Evolutionary conservation across 2,113 vertebrate species (phyloP).

Genomic region (Phaethon lepturus): DNA sequence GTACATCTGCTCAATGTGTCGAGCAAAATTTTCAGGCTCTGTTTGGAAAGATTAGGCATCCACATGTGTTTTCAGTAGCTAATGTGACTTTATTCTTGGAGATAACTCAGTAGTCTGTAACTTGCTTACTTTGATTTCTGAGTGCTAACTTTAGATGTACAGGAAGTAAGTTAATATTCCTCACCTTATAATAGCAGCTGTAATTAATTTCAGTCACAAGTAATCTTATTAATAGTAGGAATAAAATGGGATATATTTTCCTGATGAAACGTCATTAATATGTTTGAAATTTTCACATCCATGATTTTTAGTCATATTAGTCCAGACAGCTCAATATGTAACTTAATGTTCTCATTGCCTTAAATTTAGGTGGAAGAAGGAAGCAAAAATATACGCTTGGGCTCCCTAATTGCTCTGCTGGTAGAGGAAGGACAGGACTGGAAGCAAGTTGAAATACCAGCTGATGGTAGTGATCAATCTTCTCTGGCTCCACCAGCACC

Average conservation of each 20-base stretch:
- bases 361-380: conserved; percentile 88
- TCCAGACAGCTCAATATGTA: not conserved
- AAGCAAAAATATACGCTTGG: conserved; percentile 86
- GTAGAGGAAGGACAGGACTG: conserved; percentile 96
- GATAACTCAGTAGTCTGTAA: not conserved
- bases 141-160: not conserved
- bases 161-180: not conserved
- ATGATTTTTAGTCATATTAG: not conserved
- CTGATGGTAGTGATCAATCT: conserved; percentile 53
- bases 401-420: conserved; percentile 89
- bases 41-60: not conserved
- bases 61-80: not conserved
- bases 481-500: conserved; percentile 42
- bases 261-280: not conserved
- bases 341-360: not conserved
- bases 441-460: conserved; percentile 89
- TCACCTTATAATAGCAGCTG: not conserved
- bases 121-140: not conserved
- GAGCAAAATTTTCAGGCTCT: not conserved
- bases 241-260: not conserved
- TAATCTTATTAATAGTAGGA: not conserved
- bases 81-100: not conserved
- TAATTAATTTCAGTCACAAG: not conserved
- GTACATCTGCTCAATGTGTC: not conserved
- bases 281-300: not conserved